A percentile compares a stretch with the other conserved stretches of the same genome.
Evolutionary conservation across 2,888 invertebrate species (phyloP).

Genomic region (Aromia moschata): DNA sequence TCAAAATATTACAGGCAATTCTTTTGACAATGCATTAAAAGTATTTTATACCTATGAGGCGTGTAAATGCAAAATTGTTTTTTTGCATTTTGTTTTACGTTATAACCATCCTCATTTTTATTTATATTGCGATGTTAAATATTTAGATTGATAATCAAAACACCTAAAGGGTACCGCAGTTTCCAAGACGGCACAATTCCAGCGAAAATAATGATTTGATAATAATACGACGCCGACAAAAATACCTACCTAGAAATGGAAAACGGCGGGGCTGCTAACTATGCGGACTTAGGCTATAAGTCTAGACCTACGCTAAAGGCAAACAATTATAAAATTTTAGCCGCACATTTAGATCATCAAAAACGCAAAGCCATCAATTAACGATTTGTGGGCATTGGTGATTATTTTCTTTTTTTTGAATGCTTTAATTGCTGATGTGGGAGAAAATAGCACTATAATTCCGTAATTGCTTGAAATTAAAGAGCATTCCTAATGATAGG

Average conservation of each 20-base stretch:
- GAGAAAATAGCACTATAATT: slow-evolving; percentile 38
- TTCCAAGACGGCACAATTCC: slow-evolving; percentile 7
- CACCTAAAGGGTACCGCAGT: background rate
- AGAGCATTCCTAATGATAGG: slow-evolving; percentile 33
- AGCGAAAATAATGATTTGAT: slow-evolving; percentile 24
- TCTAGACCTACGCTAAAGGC: slow-evolving; percentile 49
- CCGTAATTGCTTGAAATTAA: slow-evolving; percentile 35
- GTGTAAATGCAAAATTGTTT: too few relatives aligned
- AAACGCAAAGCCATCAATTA: slow-evolving; percentile 50
- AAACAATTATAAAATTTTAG: slow-evolving; percentile 38
- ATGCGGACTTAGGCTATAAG: slow-evolving; percentile 46
- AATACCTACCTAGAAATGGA: slow-evolving; percentile 20
- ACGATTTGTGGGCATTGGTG: slow-evolving; percentile 44
- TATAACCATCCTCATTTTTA: too few relatives aligned
- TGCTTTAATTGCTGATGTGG: slow-evolving; percentile 45
- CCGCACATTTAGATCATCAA: slow-evolving; percentile 42
- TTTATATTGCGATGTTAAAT: too few relatives aligned
- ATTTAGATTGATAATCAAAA: too few relatives aligned
- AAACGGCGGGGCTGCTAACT: slow-evolving; percentile 30
- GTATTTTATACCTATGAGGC: too few relatives aligned
- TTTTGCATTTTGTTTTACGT: too few relatives aligned
- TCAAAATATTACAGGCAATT: too few relatives aligned
- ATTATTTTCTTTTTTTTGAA: slow-evolving; percentile 41
- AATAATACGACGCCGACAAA: slow-evolving; percentile 31
- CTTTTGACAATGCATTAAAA: too few relatives aligned